phyloP scores from a whole-genome alignment of 64 coral and sea anemone species.

The Stichodactyla mertensii region DNA sequence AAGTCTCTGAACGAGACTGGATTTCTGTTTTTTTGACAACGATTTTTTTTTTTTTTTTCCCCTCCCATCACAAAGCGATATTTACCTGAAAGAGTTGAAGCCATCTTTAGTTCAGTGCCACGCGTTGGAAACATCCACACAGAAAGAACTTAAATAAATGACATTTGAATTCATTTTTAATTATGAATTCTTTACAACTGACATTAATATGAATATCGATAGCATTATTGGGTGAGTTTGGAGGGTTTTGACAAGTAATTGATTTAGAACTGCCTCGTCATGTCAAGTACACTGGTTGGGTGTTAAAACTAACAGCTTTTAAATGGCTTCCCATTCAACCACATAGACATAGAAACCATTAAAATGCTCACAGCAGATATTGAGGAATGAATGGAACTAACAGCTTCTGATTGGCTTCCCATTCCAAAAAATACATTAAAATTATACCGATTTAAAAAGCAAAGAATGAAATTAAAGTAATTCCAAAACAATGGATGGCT shows the following conservation, averaged over 20 bases:
- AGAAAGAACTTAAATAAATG: background rate
- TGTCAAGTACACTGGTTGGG: background rate
- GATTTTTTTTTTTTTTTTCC: too few relatives aligned
- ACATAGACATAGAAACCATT: background rate
- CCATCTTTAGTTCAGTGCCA: background rate
- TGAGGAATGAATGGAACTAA: background rate
- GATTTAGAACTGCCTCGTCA: slow-evolving; percentile 10
- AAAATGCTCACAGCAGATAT: slow-evolving; percentile 1
- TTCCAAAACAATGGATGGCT: background rate
- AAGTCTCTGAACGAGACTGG: too few relatives aligned
- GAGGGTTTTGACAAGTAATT: slow-evolving; percentile 12
- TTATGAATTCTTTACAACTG: background rate
- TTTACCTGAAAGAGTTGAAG: too few relatives aligned
- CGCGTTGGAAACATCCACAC: background rate
- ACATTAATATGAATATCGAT: slow-evolving; percentile 16
- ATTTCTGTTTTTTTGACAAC: too few relatives aligned
- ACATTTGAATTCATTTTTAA: background rate
- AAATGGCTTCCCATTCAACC: slow-evolving; percentile 1
- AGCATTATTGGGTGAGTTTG: slow-evolving; percentile 13
- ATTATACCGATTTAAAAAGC: background rate
- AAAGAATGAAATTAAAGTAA: background rate
- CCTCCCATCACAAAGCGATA: too few relatives aligned
- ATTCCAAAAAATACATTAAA: background rate
- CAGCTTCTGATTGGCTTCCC: background rate
- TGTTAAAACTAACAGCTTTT: slow-evolving; percentile 10